Percentiles rank a stretch among this genome's conserved stretches.
Evolutionary conservation across 2,113 vertebrate species (phyloP).

Genomic region (Coptodon rendalli): DNA sequence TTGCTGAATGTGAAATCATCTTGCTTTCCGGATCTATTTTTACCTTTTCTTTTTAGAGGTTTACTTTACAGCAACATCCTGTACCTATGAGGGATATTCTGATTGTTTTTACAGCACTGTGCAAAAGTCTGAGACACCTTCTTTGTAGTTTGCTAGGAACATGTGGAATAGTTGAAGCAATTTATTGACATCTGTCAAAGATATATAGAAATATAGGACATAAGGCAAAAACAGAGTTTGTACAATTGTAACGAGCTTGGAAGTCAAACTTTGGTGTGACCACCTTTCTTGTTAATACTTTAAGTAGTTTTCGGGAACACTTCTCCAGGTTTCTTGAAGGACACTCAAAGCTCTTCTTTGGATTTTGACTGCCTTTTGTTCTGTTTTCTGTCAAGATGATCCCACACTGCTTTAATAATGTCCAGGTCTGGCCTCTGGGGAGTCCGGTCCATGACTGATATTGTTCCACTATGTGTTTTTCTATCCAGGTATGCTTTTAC

Average conservation of each 20-base stretch:
- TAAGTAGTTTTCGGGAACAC: not conserved
- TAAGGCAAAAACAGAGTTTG: fast-evolving
- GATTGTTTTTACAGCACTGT: not conserved
- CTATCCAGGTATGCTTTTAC: not conserved
- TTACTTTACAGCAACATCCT: not conserved
- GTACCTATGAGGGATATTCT: not conserved
- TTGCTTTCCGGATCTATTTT: not conserved
- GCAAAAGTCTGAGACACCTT: not conserved
- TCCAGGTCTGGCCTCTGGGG: not conserved
- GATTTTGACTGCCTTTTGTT: not conserved
- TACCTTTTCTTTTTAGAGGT: not conserved
- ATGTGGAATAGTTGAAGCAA: not conserved
- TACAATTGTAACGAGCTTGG: not conserved
- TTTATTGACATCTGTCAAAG: not conserved
- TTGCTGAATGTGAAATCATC: not conserved
- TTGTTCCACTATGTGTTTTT: not conserved
- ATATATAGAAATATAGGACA: not conserved
- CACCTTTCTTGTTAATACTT: not conserved
- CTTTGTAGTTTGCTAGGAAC: not conserved
- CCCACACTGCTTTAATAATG: not conserved
- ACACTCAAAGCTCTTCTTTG: not conserved
- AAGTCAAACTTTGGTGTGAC: not conserved
- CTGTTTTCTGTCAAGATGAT: not conserved
- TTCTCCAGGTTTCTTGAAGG: not conserved
- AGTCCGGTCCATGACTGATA: not conserved